Base-by-base conservation (phyloP, 2,888 invertebrate genomes). In the Heliconius charithonia region DNA sequence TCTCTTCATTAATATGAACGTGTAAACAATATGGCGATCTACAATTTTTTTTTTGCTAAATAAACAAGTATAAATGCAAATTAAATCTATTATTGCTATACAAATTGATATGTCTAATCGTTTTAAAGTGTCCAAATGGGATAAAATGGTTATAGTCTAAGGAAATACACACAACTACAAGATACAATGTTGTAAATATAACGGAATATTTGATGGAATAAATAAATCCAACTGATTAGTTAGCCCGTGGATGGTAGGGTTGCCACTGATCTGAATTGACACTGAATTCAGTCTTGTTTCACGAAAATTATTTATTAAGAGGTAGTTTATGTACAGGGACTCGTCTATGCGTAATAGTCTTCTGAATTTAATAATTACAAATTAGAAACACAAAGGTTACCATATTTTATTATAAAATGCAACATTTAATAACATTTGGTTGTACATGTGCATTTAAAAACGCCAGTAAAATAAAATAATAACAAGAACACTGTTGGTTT, bases 261-360 rank as follows among this genome's bases (percentile, higher is more conserved):
- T 85, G 85, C 81, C 83, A 82, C 84, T 85, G 87, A 87, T 90
- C 93, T 92, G 94, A 95, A 95, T 95, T 95, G 95, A 95, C 95
- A 92, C 91, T 87, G 93, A 92, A 93, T 93, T 95, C 95, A 95
- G 95, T 95, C 95, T 95, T 95, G 87, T 89, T 88, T 81, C 90
- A 90, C 88, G 89, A 91, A 88, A 87, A 87, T 87, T 79, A 88
- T 88, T 85, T 79, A 82, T 84, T 87, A 89, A 90, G 92, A 93
- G 91, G 91, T 93, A 92, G 87, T 86, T 89, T 92, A 92, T 93
- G 90, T 92, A 93, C 92, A 92, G 85, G 86, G 87, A 87, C 84
- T 85, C 83, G 67, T 70, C 78, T 80, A 71, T 72, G 32, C 45
- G 75, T 71, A 75, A 82, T 78, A 79, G 78, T 75, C 81, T 81